Evolutionary conservation across 2,888 invertebrate species (phyloP), one percentile per base, ranked within the genome.

Genomic region (Allolobophora icterica): DNA sequence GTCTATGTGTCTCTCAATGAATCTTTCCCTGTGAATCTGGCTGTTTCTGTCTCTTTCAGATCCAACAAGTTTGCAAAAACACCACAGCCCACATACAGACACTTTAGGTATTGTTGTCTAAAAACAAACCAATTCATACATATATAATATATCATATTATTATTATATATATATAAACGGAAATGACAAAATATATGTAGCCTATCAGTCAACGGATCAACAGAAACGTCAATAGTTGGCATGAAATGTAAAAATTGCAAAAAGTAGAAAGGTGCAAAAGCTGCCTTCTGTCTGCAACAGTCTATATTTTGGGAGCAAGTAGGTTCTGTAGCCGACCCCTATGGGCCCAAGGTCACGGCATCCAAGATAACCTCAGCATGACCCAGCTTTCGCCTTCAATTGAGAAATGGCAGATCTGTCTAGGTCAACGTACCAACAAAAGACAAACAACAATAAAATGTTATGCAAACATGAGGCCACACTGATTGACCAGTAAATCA

Each of bases 1-100:
- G 90, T 91, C 24, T 91, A 1, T 91, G 24, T 52, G 90, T 91
- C 21, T 90, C 89, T 89, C 15, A 90, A 91, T 58, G 24, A 34
- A 91, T 91, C 45, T 91, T 5, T 91, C 45, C 89, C 45, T 91
- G 42, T 91, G 90, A 90, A 5, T 91, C 21, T 90, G 89, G 30
- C 71, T n/a, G 71, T n/a, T n/a, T n/a, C 71, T 13, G n/a, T 71
- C 34, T 42, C 90, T 90, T 42, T 52, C 42, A 35, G 40, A 30
- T 33, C n/a, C 71, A 71, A n/a, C 30, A n/a, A 71, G 6, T 71
- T n/a, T 71, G 71, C 71, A 71, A 71, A 30, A 71, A 71, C n/a
- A n/a, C n/a, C n/a, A 71, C 71, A 71, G 71, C 71, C 71, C 30
- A 30, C 30, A 71, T 6, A n/a, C 71, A 71, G 13, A 71, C 71